phyloP scores from a whole-genome alignment of 1,140 invertebrate species.

The Drosophila bipectinata region DNA sequence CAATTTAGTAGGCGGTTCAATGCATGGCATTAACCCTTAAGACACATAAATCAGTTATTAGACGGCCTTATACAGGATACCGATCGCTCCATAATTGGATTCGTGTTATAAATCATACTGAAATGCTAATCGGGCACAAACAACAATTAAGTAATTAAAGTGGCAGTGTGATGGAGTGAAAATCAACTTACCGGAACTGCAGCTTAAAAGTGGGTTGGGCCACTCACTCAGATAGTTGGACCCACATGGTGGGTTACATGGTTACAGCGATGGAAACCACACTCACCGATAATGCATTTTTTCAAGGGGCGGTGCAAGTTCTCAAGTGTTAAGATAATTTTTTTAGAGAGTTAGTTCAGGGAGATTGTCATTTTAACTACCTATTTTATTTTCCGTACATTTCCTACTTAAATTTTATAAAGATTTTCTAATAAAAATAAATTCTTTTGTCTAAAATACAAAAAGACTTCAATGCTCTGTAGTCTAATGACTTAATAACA shows the following conservation, averaged over 20 bases:
- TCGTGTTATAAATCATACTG: slow-evolving; percentile 40
- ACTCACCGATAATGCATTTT: slow-evolving; percentile 35
- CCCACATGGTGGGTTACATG: slow-evolving; percentile 7
- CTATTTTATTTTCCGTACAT: background rate
- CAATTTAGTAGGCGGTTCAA: slow-evolving; percentile 13
- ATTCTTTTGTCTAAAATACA: background rate
- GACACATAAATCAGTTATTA: slow-evolving; percentile 41
- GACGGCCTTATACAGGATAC: slow-evolving; percentile 59
- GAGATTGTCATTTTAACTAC: background rate
- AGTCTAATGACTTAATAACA: too few species aligned
- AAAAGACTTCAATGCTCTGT: too few species aligned
- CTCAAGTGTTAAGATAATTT: background rate
- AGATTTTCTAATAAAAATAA: too few species aligned
- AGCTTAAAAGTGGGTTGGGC: slow-evolving; percentile 76
- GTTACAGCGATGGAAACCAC: slow-evolving; percentile 14
- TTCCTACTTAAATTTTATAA: too few species aligned
- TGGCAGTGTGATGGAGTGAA: slow-evolving; percentile 59
- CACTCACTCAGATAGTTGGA: slow-evolving; percentile 14
- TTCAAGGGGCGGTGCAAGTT: slow-evolving; percentile 23
- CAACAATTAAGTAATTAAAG: slow-evolving; percentile 77
- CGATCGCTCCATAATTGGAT: slow-evolving; percentile 48
- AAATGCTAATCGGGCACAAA: slow-evolving; percentile 62
- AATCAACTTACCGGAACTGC: slow-evolving; percentile 76
- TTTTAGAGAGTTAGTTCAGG: slow-evolving; percentile 1
- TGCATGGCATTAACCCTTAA: slow-evolving; percentile 23